Evolutionary conservation across 2,797 vertebrate genomes (phyloP).

Genomic region (Scyliorhinus canicula): DNA sequence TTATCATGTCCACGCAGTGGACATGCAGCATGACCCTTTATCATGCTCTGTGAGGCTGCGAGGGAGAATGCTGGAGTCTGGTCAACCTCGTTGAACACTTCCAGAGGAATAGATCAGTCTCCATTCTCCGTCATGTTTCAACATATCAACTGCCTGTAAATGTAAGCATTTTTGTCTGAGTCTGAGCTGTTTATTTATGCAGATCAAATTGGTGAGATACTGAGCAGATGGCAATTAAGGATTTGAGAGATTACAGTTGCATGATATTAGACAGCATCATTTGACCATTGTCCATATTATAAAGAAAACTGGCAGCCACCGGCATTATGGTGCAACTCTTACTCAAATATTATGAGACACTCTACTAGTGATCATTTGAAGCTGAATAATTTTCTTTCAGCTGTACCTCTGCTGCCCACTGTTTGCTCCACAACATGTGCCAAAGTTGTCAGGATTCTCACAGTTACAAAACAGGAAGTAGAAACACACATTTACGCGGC

Average conservation of each 20-base stretch:
- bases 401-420: not conserved
- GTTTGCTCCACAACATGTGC: not conserved
- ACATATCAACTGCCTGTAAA: not conserved
- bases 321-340: not conserved
- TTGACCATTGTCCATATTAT: slow-evolving; percentile 11
- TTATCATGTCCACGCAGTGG: too few species aligned
- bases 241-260: slow-evolving; percentile 7
- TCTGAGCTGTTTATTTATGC: not conserved
- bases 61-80: not conserved
- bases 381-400: not conserved
- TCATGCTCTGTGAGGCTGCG: not conserved
- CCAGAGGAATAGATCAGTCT: not conserved
- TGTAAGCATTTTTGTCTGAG: not conserved
- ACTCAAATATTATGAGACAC: not conserved
- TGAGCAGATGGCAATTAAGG: slow-evolving; percentile 26
- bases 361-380: not conserved
- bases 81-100: not conserved
- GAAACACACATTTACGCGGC: not conserved
- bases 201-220: not conserved
- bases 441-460: not conserved
- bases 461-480: not conserved
- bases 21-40: too few species aligned
- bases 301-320: not conserved
- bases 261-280: not conserved
- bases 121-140: not conserved